Percentiles rank a stretch among this genome's conserved stretches.
Evolutionary conservation across 2,797 vertebrate genomes (phyloP).

Genomic region (Enteromius trimaculatus): DNA sequence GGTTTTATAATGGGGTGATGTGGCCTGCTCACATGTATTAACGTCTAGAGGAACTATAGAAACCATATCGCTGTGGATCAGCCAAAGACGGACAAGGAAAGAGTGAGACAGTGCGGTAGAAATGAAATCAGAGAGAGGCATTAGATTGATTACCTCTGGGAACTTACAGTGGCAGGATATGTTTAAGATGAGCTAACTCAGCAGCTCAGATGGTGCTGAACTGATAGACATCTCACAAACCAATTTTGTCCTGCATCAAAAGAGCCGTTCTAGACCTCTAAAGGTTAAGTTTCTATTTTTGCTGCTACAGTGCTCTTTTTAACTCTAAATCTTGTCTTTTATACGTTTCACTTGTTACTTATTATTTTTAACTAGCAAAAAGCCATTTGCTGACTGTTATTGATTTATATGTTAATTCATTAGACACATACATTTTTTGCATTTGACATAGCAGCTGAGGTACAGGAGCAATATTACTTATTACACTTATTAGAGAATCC

Average conservation of each 20-base stretch:
- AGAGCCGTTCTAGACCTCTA: neutral
- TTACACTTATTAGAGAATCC: neutral
- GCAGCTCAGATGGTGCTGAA: neutral
- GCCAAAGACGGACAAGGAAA: neutral
- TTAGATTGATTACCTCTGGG: slow-evolving; percentile 8
- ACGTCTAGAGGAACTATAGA: slow-evolving; percentile 14
- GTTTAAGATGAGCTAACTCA: slow-evolving; percentile 8
- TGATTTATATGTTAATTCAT: neutral
- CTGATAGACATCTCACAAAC: neutral
- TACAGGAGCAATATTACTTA: neutral
- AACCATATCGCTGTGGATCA: neutral
- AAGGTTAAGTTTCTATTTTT: neutral
- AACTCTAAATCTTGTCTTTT: neutral
- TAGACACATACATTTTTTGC: neutral
- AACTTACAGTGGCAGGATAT: slow-evolving; percentile 15
- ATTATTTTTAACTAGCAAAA: neutral
- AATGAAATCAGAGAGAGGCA: slow-evolving; percentile 14
- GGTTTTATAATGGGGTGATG: slow-evolving; percentile 27
- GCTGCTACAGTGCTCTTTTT: neutral
- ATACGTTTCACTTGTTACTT: neutral
- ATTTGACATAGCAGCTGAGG: neutral
- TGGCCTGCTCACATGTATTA: slow-evolving; percentile 31
- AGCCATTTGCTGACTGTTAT: neutral
- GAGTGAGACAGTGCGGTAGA: neutral
- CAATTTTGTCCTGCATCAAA: neutral